Conservation (phyloP, 1,140 invertebrate genomes). For the Drosophila equinoxialis region DNA sequence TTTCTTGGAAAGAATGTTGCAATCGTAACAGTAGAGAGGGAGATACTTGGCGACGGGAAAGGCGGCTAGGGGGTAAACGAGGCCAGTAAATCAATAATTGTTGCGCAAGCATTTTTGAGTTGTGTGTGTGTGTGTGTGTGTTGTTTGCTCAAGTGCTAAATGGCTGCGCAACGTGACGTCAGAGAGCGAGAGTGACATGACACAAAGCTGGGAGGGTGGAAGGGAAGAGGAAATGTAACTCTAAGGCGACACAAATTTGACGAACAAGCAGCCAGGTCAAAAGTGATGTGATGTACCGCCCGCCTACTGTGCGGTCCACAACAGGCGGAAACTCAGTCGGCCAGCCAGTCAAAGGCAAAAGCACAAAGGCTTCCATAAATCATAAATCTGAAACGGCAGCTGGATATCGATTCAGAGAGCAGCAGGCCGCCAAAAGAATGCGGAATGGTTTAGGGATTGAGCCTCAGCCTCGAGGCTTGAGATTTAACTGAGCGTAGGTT, state of each 20-base stretch:
- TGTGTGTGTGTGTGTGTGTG: constrained; percentile 1
- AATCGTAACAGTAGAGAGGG: constrained; percentile 19
- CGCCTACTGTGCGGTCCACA: constrained; percentile 61
- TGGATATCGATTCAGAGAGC: constrained; percentile 53
- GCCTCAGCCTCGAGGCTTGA: constrained; percentile 2
- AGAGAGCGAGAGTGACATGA: constrained; percentile 1
- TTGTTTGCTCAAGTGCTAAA: constrained; percentile 57
- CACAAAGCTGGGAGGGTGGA: not conserved
- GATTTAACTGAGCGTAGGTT: constrained; percentile 50
- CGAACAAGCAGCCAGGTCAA: constrained; percentile 57
- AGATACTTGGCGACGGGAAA: too few species aligned
- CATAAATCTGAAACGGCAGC: constrained; percentile 68
- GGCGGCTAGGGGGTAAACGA: too few species aligned
- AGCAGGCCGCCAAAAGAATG: constrained; percentile 57
- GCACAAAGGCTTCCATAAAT: constrained; percentile 51
- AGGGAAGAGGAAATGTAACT: not conserved
- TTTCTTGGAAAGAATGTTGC: constrained; percentile 68
- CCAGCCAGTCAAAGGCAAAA: too few species aligned
- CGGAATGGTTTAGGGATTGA: constrained; percentile 57
- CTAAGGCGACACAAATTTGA: constrained; percentile 41
- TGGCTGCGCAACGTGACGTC: constrained; percentile 57
- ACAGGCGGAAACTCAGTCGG: constrained; percentile 16
- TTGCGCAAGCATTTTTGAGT: constrained; percentile 66
- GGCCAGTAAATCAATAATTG: constrained; percentile 70
- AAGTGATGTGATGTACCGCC: constrained; percentile 27